These are phyloP conservation scores for Trichonephila inaurata DNA, from an alignment of 1,140 invertebrate genomes.

Conservation along the genomic window DNA sequence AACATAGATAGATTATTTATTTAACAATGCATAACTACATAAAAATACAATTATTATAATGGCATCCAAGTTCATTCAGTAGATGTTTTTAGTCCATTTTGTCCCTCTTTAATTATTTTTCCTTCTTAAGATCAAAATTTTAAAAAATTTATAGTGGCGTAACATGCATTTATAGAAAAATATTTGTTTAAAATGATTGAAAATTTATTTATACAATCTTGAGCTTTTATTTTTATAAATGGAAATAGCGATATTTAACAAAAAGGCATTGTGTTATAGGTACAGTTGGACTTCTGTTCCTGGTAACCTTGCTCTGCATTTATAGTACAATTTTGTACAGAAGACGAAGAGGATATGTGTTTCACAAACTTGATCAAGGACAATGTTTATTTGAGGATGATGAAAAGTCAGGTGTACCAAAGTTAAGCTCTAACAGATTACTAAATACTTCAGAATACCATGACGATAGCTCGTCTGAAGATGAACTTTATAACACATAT, in stretches of 20 bases:
- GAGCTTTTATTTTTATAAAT: background rate
- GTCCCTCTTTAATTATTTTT: too few relatives aligned
- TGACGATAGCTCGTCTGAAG: slow-evolving; percentile 75
- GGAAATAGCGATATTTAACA: background rate
- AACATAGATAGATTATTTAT: too few relatives aligned
- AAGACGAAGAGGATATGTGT: slow-evolving; percentile 41
- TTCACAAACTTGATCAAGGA: slow-evolving; percentile 70
- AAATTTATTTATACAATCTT: background rate
- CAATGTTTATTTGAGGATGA: slow-evolving; percentile 74
- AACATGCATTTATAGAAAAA: background rate
- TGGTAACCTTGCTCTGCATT: slow-evolving; percentile 54
- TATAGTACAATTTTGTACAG: slow-evolving; percentile 61
- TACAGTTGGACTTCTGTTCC: slow-evolving; percentile 47
- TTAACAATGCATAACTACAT: too few relatives aligned
- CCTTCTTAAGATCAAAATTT: too few relatives aligned
- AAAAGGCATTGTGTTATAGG: background rate
- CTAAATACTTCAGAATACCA: slow-evolving; percentile 62
- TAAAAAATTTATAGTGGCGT: too few relatives aligned
- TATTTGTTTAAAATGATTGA: too few relatives aligned
- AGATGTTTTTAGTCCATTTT: too few relatives aligned
- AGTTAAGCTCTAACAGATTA: background rate
- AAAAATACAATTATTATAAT: too few relatives aligned
- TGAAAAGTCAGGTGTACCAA: background rate
- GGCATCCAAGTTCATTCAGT: too few relatives aligned
- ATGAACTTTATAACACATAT: slow-evolving; percentile 77